Evolutionary conservation across 2,113 vertebrate species (phyloP), one percentile per base, ranked within the genome.

Genomic region (Ciconia boyciana): DNA sequence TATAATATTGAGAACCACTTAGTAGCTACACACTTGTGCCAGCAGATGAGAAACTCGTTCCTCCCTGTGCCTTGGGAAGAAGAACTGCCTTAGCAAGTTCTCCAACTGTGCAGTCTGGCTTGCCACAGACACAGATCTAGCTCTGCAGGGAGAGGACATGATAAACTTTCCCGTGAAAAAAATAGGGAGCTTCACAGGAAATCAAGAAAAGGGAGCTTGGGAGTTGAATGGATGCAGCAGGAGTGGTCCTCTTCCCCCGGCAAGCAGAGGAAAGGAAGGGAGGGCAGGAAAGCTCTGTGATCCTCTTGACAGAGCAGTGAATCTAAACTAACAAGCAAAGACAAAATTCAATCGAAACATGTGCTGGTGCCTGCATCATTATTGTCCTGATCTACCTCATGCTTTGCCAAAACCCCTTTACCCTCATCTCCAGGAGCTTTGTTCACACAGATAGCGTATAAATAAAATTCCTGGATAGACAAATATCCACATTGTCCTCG

Each of bases 391-490:
- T 48, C 77, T 94, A 87, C 74, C 57, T 94, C 78, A 82, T 69
- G 41, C 80, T 92, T 82, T 94, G 94, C 94, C 94, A 96, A 91
- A 94, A 93, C 25, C 41, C 81, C 66, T 95, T 95, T 96, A 94
- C 92, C 66, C 92, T 93, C 87, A 83, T 65, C 94, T 94, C 87
- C 94, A 88, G 94, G 94, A 97, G 93, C 66, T 91, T 89, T 94
- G 83, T 82, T 96, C 96, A 88, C 92, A 93, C 66, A 87, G 94
- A 87, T 71, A 87, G n/a, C 7, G 1, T 80, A 97, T 61, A 97
- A 96, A 97, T 95, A 97, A 94, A 65, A 94, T 94, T 96, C 83
- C 91, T 89, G 71, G 94, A 94, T 80, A 91, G 93, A 96, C 84
- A 96, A 95, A 84, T 93, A 97, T 51, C 90, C 94, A 89, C 61